A percentile compares a stretch with the other conserved stretches of the same genome.
These are phyloP conservation scores for Plusia festucae DNA, from an alignment of 2,888 invertebrate genomes.

Conservation along the genomic window DNA sequence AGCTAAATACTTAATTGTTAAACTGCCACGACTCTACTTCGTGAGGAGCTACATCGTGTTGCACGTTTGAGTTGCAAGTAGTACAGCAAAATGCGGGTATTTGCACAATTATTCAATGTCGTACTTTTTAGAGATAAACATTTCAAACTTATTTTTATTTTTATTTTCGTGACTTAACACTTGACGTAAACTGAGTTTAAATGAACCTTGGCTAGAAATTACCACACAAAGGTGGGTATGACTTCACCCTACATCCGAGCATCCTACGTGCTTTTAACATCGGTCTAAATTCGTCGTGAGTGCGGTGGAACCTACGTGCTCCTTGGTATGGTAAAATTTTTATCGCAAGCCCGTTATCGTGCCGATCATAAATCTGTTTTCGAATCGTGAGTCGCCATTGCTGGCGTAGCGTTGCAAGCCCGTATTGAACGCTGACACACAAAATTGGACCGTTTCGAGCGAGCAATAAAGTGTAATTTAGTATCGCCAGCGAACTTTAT, in stretches of 20 bases:
- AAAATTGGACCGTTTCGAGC: conserved; percentile 71
- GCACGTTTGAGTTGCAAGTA: conserved; percentile 69
- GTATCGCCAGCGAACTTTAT: conserved; percentile 68
- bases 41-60: conserved; percentile 76
- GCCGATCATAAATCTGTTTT: conserved; percentile 89
- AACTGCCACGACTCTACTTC: conserved; percentile 77
- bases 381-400: conserved; percentile 86
- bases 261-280: conserved; percentile 48
- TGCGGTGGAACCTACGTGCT: conserved; percentile 63
- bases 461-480: conserved; percentile 80
- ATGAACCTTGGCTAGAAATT: neutral
- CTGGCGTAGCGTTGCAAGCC: conserved; percentile 72
- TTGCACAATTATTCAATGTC: neutral
- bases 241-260: conserved; percentile 16
- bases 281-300: conserved; percentile 58
- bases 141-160: no score
- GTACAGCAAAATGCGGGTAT: neutral
- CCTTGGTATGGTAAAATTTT: conserved; percentile 84
- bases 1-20: conserved; percentile 60
- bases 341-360: conserved; percentile 89
- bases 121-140: no score
- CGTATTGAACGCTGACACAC: conserved; percentile 69
- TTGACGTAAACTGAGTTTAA: no score
- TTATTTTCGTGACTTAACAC: no score
- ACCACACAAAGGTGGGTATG: conserved; percentile 1